A percentile compares a stretch with the other conserved stretches of the same genome.
These are phyloP conservation scores for Calycopis cecrops DNA, from an alignment of 1,140 invertebrate species.

Conservation along the genomic window DNA sequence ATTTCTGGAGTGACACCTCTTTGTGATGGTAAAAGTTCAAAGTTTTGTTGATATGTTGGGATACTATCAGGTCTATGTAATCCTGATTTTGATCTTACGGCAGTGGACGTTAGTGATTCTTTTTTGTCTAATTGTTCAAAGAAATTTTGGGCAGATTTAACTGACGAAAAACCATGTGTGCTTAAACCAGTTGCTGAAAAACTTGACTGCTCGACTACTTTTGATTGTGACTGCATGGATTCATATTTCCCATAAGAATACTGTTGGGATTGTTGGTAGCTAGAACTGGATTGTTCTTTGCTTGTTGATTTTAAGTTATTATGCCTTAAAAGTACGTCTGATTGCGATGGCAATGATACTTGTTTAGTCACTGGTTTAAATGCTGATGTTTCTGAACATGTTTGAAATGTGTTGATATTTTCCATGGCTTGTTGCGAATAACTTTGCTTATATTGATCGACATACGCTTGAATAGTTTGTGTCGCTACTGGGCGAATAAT, in stretches of 20 bases:
- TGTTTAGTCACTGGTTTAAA: conserved; percentile 67
- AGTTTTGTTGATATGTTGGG: conserved; percentile 78
- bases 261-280: conserved; percentile 34
- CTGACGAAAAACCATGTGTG: conserved; percentile 42
- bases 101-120: conserved; percentile 43
- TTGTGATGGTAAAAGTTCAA: conserved; percentile 75
- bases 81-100: conserved; percentile 60
- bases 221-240: conserved; percentile 39
- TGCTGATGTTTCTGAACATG: conserved; percentile 56
- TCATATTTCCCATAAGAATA: conserved; percentile 35
- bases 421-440: conserved; percentile 51
- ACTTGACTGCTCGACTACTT: conserved; percentile 29
- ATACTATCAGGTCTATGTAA: conserved; percentile 77
- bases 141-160: conserved; percentile 51
- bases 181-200: conserved; percentile 27
- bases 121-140: conserved; percentile 57
- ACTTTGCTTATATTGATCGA: conserved; percentile 29
- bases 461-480: conserved; percentile 37
- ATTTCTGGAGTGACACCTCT: conserved; percentile 71
- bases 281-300: conserved; percentile 46
- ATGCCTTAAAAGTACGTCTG: conserved; percentile 49
- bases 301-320: conserved; percentile 57
- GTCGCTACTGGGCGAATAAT: conserved; percentile 43
- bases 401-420: conserved; percentile 57
- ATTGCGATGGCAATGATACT: conserved; percentile 52